Evolutionary conservation across 2,113 vertebrate genomes (phyloP), one percentile per base, ranked within the genome.

Genomic region (Colaptes auratus): DNA sequence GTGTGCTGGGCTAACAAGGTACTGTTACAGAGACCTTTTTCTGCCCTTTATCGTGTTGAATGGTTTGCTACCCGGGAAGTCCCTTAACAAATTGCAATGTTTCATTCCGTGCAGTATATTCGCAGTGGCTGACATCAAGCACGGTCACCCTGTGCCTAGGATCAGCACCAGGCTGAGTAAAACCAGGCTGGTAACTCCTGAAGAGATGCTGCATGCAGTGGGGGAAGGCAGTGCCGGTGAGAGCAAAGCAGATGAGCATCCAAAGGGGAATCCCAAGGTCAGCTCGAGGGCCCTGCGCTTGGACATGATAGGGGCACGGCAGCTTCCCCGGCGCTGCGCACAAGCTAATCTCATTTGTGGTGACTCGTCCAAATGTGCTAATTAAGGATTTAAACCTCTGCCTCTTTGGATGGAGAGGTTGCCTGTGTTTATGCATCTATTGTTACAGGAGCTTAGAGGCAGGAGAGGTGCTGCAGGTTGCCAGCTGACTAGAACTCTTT

Each of bases 191-290:
- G 82, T 78, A 72, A 72, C 86, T 93, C 85, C 61, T 6, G 19
- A 90, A 60, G 74, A 88, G 88, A 33, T 1, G 14, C 85, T 79
- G 52, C 84, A 20, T 79, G 60, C 66, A 73, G 74, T 17, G 3
- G 48, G n/a, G 56, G 52, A 91, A 79, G 56, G 16, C 53, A 10
- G 52, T 24, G 60, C 48, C 0, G n/a, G 21, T 52, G 76, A 73
- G 60, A 95, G 91, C 88, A 76, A 56, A 91, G 93, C 88, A 82
- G 10, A 25, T 86, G 82, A 86, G 76, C 89, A 74, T 90, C 84
- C 89, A 78, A 42, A 92, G 90, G 79, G 93, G 92, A 94, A 92
- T 97, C 95, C 95, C 96, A 95, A 97, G 96, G 97, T 96, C 96
- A 92, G 96, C 63, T 74, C 13, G 75, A 86, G 15, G n/a, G 66